Evolutionary conservation across 1,140 invertebrate genomes (phyloP).

Genomic region (Luehdorfia chinensis): DNA sequence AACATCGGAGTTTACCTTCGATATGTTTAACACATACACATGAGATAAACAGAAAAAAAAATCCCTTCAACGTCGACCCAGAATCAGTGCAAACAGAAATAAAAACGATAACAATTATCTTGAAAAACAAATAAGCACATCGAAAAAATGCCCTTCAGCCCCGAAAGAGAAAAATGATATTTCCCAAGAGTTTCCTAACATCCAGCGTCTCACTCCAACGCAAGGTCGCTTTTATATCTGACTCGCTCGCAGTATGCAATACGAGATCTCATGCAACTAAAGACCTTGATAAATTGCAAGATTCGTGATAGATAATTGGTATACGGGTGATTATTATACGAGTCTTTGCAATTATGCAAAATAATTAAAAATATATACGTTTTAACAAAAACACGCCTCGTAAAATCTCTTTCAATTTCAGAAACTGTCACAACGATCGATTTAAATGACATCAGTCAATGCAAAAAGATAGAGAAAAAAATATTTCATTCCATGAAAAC

Average conservation of each 20-base stretch:
- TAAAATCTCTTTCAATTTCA: background rate
- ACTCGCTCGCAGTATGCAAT: conserved; percentile 67
- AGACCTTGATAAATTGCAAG: conserved; percentile 72
- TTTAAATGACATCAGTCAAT: conserved; percentile 14
- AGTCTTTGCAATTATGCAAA: conserved; percentile 41
- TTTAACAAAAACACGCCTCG: too few relatives aligned
- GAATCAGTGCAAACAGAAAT: conserved; percentile 40
- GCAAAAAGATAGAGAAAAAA: conserved; percentile 3
- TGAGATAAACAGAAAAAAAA: background rate
- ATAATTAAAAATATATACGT: conserved; percentile 22
- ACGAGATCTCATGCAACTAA: conserved; percentile 69
- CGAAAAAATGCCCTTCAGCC: conserved; percentile 68
- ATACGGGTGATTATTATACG: conserved; percentile 65
- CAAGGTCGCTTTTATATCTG: conserved; percentile 49
- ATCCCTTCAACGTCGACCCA: conserved; percentile 38
- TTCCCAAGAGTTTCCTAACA: conserved; percentile 73
- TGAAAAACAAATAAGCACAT: conserved; percentile 49
- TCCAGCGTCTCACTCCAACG: conserved; percentile 52
- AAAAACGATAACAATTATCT: conserved; percentile 46
- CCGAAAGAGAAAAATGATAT: conserved; percentile 72
- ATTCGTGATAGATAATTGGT: conserved; percentile 74
- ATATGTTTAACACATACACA: background rate
- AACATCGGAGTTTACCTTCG: too few relatives aligned
- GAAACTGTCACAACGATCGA: conserved; percentile 7
- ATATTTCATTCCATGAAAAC: background rate